phyloP scores from a whole-genome alignment of 2,113 vertebrate species.

The Macaca mulatta region DNA sequence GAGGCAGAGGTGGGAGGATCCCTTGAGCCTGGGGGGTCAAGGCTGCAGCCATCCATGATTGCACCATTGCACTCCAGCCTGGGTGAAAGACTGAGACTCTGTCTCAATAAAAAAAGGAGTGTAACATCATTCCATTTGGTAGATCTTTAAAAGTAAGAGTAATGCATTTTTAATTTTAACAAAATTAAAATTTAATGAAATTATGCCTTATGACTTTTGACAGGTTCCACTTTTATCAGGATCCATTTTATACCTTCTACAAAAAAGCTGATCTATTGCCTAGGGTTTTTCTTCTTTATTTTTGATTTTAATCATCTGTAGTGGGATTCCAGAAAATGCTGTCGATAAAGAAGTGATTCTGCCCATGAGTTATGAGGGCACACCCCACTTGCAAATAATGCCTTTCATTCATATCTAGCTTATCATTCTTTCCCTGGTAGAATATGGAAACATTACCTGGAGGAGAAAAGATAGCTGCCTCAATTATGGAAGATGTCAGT shows the following conservation, averaged over 20 bases:
- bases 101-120: too few species aligned
- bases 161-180: not conserved
- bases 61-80: too few species aligned
- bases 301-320: not conserved
- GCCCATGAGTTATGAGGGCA: not conserved
- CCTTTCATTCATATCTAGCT: not conserved
- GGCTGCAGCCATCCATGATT: too few species aligned
- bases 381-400: not conserved
- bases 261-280: not conserved
- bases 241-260: not conserved
- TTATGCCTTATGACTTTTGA: not conserved
- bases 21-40: too few species aligned
- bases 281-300: not conserved
- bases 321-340: not conserved
- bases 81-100: too few species aligned
- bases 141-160: not conserved
- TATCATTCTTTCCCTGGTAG: not conserved
- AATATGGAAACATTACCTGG: not conserved
- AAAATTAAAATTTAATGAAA: not conserved
- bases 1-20: too few species aligned
- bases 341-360: not conserved
- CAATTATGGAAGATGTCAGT: slow-evolving; percentile 21
- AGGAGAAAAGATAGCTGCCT: slow-evolving; percentile 40
- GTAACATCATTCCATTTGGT: not conserved
- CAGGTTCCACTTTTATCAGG: not conserved